A percentile compares a stretch with the other conserved stretches of the same genome.
phyloP scores from a whole-genome alignment of 2,888 invertebrate species.

The Parthenolecanium corni region DNA sequence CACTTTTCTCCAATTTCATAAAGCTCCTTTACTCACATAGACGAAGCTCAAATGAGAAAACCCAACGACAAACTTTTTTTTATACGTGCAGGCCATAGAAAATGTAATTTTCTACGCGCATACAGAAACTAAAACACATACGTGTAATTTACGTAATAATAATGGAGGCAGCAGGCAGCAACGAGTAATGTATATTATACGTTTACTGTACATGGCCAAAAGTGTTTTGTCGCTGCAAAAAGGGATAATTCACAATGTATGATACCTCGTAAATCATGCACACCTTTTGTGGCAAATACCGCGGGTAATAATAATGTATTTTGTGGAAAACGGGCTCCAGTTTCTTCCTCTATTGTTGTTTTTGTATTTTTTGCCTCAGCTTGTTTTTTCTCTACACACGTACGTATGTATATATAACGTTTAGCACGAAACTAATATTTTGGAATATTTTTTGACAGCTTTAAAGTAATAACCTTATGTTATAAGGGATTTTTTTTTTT shows the following conservation, averaged over 20 bases:
- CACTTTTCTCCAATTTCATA: no score
- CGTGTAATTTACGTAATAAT: conserved; percentile 12
- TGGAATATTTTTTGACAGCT: neutral
- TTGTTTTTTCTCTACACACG: neutral
- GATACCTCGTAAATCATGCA: conserved; percentile 22
- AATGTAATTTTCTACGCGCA: no score
- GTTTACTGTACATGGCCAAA: neutral
- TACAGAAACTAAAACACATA: no score
- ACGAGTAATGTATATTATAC: neutral
- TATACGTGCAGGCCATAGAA: no score
- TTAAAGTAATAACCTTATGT: neutral
- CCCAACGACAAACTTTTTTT: no score
- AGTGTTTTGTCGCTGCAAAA: conserved; percentile 14
- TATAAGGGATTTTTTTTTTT: neutral
- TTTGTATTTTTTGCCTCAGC: neutral
- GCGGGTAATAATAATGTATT: neutral
- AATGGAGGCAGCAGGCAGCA: conserved; percentile 9
- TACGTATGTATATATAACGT: no score
- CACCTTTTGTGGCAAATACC: conserved; percentile 9
- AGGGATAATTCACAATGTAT: conserved; percentile 14
- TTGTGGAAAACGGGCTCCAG: neutral
- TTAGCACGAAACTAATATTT: neutral
- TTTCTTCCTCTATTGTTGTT: neutral
- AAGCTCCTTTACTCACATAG: no score
- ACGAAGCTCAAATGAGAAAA: no score